Percentiles rank a stretch among this genome's conserved stretches.
Conservation (phyloP, 2,888 invertebrate genomes). For the Lumbricus terrestris region DNA sequence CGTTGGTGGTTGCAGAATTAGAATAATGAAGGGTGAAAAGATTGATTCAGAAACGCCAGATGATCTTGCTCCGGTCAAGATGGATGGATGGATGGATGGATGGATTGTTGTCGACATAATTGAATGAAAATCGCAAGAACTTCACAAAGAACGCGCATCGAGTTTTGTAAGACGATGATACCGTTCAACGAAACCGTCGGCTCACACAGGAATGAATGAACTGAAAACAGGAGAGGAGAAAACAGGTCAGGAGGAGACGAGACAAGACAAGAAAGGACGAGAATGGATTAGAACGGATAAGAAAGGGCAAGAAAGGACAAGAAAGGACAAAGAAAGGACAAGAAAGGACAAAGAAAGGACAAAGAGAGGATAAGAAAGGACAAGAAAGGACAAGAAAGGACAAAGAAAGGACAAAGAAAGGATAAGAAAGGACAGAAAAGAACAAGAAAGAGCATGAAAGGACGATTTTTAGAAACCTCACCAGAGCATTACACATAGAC, state of each 20-base stretch:
- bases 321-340: too few relatives aligned
- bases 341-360: too few relatives aligned
- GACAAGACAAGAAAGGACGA: neutral
- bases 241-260: neutral
- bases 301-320: neutral
- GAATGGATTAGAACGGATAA: neutral
- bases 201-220: neutral
- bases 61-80: neutral
- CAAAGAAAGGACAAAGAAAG: too few relatives aligned
- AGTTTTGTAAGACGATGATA: neutral
- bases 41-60: conserved; percentile 3
- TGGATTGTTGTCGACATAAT: neutral
- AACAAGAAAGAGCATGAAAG: neutral
- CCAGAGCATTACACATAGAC: too few relatives aligned
- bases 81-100: neutral
- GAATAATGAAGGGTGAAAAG: neutral
- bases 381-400: too few relatives aligned
- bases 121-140: neutral
- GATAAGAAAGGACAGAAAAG: too few relatives aligned
- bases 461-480: too few relatives aligned
- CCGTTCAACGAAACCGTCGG: neutral
- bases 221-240: neutral
- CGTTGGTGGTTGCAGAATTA: neutral
- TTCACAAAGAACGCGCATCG: neutral
- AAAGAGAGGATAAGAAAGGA: too few relatives aligned